Evolutionary conservation across 1,140 invertebrate species (phyloP).

Genomic region (Oscheius sp.): DNA sequence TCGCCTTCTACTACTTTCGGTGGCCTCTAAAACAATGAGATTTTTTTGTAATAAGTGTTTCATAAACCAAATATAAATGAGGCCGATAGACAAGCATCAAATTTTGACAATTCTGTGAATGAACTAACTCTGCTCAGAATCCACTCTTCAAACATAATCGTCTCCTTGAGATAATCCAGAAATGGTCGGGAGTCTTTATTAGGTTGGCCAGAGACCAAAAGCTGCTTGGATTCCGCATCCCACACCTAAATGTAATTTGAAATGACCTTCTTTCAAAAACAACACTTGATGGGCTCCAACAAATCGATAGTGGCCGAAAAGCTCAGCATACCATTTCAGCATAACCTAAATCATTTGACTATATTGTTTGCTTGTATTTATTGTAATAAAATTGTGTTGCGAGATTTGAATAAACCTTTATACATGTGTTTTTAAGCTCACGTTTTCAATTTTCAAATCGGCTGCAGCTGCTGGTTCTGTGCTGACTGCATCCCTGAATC

Average conservation of each 20-base stretch:
- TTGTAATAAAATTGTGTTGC: not conserved
- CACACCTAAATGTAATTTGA: not conserved
- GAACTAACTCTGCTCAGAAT: not conserved
- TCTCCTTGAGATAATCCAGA: constrained; percentile 18
- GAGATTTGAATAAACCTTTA: not conserved
- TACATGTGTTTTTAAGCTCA: constrained; percentile 9
- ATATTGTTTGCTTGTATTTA: too few relatives aligned
- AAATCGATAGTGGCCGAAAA: constrained; percentile 22
- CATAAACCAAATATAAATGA: too few relatives aligned
- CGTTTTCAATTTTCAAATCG: constrained; percentile 9
- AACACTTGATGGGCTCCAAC: not conserved
- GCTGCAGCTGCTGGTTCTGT: not conserved
- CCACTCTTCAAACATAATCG: constrained; percentile 16
- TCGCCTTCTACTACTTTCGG: not conserved
- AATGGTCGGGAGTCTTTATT: constrained; percentile 14
- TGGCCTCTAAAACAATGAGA: not conserved
- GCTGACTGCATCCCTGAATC: constrained; percentile 7
- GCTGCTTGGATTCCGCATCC: not conserved
- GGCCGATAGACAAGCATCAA: too few relatives aligned
- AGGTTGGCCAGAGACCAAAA: constrained; percentile 18
- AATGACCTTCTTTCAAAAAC: not conserved
- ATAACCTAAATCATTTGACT: not conserved
- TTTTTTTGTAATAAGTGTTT: not conserved
- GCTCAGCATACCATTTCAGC: constrained; percentile 29
- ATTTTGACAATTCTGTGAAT: too few relatives aligned